A percentile compares a stretch with the other conserved stretches of the same genome.
Conservation (phyloP, 1,140 invertebrate species). For the Sinella curviseta region DNA sequence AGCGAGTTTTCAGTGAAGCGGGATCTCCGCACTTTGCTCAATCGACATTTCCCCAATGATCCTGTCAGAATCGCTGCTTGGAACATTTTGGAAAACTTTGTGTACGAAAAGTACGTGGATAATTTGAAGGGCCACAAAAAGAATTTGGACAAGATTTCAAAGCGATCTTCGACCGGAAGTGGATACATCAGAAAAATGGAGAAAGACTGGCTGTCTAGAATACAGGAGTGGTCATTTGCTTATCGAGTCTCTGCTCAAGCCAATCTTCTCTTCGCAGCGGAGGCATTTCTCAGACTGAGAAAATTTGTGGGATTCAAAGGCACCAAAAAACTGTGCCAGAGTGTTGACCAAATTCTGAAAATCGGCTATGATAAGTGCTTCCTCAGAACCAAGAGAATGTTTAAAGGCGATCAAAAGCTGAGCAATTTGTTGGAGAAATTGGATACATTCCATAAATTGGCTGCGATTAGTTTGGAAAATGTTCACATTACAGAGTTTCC, state of each 20-base stretch:
- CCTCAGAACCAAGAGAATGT: constrained; percentile 38
- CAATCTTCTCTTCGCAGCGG: constrained; percentile 33
- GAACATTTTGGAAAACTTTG: constrained; percentile 23
- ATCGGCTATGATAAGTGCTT: constrained; percentile 48
- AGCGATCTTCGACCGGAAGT: neutral
- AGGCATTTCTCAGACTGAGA: constrained; percentile 40
- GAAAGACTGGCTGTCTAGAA: constrained; percentile 28
- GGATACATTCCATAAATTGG: constrained; percentile 11
- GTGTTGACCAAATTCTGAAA: constrained; percentile 43
- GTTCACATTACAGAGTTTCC: neutral
- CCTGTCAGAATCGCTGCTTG: neutral
- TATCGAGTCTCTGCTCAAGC: constrained; percentile 25
- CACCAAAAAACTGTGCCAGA: constrained; percentile 33
- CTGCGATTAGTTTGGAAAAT: neutral
- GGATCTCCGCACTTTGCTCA: constrained; percentile 29
- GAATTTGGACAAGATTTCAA: neutral
- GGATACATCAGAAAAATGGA: constrained; percentile 31
- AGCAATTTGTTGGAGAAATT: constrained; percentile 26
- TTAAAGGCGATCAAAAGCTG: constrained; percentile 45
- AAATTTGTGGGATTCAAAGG: constrained; percentile 48
- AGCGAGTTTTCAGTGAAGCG: constrained; percentile 30
- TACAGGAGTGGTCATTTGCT: constrained; percentile 35
- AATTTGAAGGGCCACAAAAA: neutral
- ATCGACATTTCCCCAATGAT: constrained; percentile 34
- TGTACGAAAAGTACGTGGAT: neutral